phyloP scores from a whole-genome alignment of 2,797 vertebrate species.

The Enoplosus armatus region DNA sequence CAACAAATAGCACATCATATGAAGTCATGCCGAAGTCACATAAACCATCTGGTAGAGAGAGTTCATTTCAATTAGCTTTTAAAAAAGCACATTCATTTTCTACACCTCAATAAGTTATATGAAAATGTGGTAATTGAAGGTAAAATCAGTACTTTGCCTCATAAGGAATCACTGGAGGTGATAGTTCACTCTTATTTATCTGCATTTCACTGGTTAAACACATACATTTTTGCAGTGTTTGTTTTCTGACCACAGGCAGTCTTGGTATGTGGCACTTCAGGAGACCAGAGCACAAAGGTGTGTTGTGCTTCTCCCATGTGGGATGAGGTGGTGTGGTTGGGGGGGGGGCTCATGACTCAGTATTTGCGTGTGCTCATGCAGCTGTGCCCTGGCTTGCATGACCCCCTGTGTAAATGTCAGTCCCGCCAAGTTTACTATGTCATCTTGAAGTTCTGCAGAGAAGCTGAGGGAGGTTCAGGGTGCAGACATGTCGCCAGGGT shows the following conservation, averaged over 20 bases:
- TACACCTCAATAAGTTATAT: background rate
- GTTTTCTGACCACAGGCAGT: conserved; percentile 20
- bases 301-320: conserved; percentile 8
- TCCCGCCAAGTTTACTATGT: conserved; percentile 33
- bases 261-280: conserved; percentile 20
- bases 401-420: background rate
- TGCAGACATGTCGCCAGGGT: conserved; percentile 1
- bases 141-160: background rate
- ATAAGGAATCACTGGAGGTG: background rate
- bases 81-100: background rate
- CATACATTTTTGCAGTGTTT: conserved; percentile 4
- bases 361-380: conserved; percentile 31
- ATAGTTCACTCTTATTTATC: background rate
- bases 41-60: background rate
- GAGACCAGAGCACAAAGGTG: conserved; percentile 29
- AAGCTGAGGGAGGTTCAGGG: conserved; percentile 7
- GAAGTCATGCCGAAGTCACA: background rate
- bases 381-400: background rate
- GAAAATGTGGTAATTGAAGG: background rate
- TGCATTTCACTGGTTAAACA: conserved; percentile 2
- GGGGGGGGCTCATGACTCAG: conserved; percentile 10
- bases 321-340: conserved; percentile 13
- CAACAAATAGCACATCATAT: background rate
- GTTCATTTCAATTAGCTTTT: background rate
- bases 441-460: conserved; percentile 22